phyloP scores from a whole-genome alignment of 2,797 vertebrate species.

The Parauchenoglanis ngamensis region DNA sequence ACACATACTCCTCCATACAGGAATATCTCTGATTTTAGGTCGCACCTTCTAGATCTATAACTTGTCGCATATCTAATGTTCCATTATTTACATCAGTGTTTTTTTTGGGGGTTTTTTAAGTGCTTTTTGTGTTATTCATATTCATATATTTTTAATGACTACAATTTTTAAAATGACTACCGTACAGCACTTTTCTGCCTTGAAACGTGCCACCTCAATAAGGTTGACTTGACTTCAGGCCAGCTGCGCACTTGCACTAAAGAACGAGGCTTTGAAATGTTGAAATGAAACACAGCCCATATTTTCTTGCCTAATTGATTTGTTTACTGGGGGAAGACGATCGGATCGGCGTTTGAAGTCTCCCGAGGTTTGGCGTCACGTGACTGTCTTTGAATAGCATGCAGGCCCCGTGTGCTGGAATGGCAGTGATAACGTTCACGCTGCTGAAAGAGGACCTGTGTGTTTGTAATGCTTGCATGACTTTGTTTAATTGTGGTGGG shows the following conservation, averaged over 20 bases:
- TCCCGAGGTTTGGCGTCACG: conserved; percentile 61
- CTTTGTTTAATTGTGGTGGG: not conserved
- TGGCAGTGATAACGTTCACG: conserved; percentile 63
- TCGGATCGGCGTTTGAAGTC: conserved; percentile 20
- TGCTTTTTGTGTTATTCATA: not conserved
- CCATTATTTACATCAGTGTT: not conserved
- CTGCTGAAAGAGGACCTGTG: conserved; percentile 69
- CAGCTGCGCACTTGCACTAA: conserved; percentile 25
- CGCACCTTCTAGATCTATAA: not conserved
- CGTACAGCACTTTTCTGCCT: not conserved
- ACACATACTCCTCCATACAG: not conserved
- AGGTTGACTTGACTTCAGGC: not conserved
- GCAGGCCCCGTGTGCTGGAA: conserved; percentile 60
- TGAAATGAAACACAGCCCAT: conserved; percentile 45
- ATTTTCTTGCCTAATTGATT: conserved; percentile 35
- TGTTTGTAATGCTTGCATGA: not conserved
- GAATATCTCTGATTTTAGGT: not conserved
- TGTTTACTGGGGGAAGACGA: conserved; percentile 42
- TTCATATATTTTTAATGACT: not conserved
- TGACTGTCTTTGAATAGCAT: conserved; percentile 62
- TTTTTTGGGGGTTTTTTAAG: not conserved
- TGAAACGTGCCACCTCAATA: not conserved
- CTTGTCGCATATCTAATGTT: not conserved
- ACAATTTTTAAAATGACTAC: too few species aligned
- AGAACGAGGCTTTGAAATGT: conserved; percentile 33